Percentiles rank a stretch among this genome's conserved stretches.
Evolutionary conservation across 2,888 invertebrate genomes (phyloP).

Genomic region (Phyto melanocephala): DNA sequence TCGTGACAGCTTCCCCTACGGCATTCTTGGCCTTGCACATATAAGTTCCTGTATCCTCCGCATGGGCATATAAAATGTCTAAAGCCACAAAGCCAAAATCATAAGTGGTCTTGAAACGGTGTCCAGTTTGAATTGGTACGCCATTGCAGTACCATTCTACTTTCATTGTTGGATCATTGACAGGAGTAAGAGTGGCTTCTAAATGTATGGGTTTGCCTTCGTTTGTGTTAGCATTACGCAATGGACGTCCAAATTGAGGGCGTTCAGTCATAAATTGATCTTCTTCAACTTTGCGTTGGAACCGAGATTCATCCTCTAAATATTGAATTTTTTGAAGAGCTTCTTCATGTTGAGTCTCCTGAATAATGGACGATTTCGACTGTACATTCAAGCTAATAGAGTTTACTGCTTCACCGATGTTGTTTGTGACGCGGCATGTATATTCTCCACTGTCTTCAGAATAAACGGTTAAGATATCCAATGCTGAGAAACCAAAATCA

Average conservation of each 20-base stretch:
- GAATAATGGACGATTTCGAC: conserved; percentile 90
- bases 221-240: conserved; percentile 90
- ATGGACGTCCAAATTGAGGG: conserved; percentile 92
- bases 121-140: conserved; percentile 93
- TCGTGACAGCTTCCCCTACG: conserved; percentile 96
- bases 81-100: conserved; percentile 98
- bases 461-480: conserved; percentile 96
- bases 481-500: conserved; percentile 97
- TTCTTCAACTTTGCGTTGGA: conserved; percentile 85
- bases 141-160: conserved; percentile 99
- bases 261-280: conserved; percentile 89
- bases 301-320: conserved; percentile 91
- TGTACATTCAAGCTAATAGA: conserved; percentile 89
- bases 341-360: conserved; percentile 95
- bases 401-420: conserved; percentile 89
- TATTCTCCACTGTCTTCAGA: conserved; percentile 97
- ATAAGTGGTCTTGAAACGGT: conserved; percentile 96
- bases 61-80: conserved; percentile 96
- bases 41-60: conserved; percentile 97
- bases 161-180: conserved; percentile 98
- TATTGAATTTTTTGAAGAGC: conserved; percentile 94
- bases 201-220: conserved; percentile 94
- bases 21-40: conserved; percentile 97
- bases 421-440: conserved; percentile 92
- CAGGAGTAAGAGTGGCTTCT: conserved; percentile 96